Conservation (phyloP, 2,888 invertebrate genomes). For the Auanema sp. region DNA sequence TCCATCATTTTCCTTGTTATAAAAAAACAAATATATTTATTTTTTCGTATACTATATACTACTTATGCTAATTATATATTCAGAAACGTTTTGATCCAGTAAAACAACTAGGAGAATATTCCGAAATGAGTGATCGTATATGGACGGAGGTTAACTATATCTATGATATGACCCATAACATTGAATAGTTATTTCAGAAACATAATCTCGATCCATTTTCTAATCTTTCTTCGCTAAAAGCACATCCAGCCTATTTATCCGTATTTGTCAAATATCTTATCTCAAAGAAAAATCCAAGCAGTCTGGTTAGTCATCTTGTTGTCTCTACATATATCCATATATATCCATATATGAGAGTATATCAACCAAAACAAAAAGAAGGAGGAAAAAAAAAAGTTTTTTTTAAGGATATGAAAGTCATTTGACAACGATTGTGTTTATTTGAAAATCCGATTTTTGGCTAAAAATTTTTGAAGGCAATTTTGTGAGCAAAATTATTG, state of each 20-base stretch:
- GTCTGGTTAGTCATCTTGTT: constrained; percentile 72
- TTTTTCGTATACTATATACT: too few species aligned
- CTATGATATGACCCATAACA: background rate
- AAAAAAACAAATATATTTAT: too few species aligned
- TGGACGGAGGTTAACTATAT: background rate
- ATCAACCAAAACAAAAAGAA: background rate
- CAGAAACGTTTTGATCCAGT: too few species aligned
- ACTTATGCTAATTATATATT: too few species aligned
- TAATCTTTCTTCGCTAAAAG: constrained; percentile 79
- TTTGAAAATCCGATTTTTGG: background rate
- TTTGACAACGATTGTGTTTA: background rate
- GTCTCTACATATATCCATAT: too few species aligned
- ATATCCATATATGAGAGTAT: too few species aligned
- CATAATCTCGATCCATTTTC: constrained; percentile 77
- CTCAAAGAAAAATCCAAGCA: constrained; percentile 80
- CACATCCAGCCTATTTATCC: constrained; percentile 86
- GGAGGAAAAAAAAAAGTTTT: background rate
- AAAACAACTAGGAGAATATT: too few species aligned
- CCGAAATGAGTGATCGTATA: background rate
- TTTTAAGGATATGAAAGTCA: background rate
- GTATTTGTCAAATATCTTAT: constrained; percentile 90
- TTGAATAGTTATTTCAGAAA: constrained; percentile 4
- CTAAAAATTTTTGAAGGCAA: too few species aligned
- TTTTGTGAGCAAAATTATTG: too few species aligned
- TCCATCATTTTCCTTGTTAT: too few species aligned